Evolutionary conservation across 2,113 vertebrate species (phyloP).

Genomic region (Chlamydotis undulata): DNA sequence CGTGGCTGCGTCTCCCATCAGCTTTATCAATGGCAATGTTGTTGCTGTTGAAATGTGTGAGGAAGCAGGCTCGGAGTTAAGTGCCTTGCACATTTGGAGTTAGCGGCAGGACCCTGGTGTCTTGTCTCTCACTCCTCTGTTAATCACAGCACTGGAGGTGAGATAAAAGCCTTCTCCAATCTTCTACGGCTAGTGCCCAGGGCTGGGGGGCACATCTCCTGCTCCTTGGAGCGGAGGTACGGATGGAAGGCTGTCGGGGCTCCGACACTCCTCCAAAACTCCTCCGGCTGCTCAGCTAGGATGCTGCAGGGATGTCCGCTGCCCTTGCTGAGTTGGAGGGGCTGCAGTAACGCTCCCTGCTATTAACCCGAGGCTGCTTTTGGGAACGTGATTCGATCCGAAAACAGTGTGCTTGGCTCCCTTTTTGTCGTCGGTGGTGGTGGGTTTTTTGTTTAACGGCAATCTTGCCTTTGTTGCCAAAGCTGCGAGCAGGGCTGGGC

Average conservation of each 20-base stretch:
- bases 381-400: background rate
- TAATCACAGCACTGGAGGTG: background rate
- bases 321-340: background rate
- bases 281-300: background rate
- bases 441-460: background rate
- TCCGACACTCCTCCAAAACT: too few species aligned
- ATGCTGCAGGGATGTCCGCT: background rate
- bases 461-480: background rate
- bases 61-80: background rate
- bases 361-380: background rate
- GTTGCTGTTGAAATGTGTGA: background rate
- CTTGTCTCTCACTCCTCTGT: background rate
- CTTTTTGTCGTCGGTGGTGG: fast-evolving
- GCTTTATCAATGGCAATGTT: background rate
- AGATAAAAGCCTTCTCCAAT: background rate
- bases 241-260: background rate
- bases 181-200: background rate
- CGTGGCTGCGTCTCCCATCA: background rate
- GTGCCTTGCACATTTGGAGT: background rate
- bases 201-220: background rate
- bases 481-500: background rate
- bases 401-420: background rate
- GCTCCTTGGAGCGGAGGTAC: fast-evolving
- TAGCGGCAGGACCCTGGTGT: background rate
- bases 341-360: background rate